phyloP scores from a whole-genome alignment of 2,888 invertebrate genomes.

The Pheosia tremula region DNA sequence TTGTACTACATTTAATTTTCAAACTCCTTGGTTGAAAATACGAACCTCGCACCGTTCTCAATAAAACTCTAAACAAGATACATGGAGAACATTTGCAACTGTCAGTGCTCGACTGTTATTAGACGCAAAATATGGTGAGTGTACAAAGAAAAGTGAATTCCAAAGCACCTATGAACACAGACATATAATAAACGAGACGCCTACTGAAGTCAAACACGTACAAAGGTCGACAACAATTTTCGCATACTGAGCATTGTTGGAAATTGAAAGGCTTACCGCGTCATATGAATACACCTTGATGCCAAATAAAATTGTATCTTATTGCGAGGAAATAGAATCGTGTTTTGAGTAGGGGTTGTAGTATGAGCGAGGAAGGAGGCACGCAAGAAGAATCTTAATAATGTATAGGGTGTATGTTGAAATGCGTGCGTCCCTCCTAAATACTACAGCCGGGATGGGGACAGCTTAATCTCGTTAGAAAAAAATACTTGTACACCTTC shows the following conservation, averaged over 20 bases:
- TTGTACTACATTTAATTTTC: too few species aligned
- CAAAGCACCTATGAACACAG: conserved; percentile 39
- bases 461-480: too few species aligned
- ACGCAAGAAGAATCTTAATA: conserved; percentile 65
- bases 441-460: conserved; percentile 11
- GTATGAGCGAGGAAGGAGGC: conserved; percentile 25
- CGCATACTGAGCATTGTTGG: conserved; percentile 71
- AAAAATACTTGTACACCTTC: too few species aligned
- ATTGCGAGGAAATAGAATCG: conserved; percentile 18
- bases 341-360: conserved; percentile 14
- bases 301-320: conserved; percentile 36
- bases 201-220: conserved; percentile 59
- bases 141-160: conserved; percentile 46
- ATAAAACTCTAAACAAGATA: conserved; percentile 21
- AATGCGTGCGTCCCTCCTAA: conserved; percentile 48
- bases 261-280: conserved; percentile 67
- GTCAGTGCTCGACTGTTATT: conserved; percentile 36
- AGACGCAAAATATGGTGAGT: conserved; percentile 23
- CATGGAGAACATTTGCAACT: conserved; percentile 24
- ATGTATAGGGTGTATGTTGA: conserved; percentile 49
- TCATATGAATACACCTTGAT: conserved; percentile 41
- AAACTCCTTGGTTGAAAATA: neutral
- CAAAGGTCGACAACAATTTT: conserved; percentile 72
- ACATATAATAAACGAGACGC: conserved; percentile 44
- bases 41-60: conserved; percentile 8